phyloP scores from a whole-genome alignment of 2,113 vertebrate genomes.

The Chaetura pelagica region DNA sequence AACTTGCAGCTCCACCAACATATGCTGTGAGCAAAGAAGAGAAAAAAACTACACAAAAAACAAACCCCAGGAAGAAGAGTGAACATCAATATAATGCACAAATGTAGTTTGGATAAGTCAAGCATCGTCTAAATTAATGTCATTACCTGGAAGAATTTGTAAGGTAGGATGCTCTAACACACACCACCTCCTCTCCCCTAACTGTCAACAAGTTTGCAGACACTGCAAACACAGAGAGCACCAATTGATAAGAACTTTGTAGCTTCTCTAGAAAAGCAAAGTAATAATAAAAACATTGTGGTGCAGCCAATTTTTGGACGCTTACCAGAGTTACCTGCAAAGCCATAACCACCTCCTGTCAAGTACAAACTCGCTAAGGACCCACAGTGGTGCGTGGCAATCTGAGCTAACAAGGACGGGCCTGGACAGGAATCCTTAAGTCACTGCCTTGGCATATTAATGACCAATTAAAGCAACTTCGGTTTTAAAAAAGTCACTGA shows the following conservation, averaged over 20 bases:
- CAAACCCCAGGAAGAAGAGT: neutral
- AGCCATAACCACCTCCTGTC: neutral
- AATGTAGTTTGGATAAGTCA: neutral
- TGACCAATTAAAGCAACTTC: neutral
- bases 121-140: neutral
- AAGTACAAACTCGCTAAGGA: neutral
- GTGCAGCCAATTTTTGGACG: neutral
- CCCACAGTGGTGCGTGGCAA: rapidly evolving
- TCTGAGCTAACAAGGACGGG: neutral
- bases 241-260: neutral
- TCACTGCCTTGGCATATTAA: neutral
- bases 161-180: neutral
- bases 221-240: neutral
- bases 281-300: neutral
- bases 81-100: neutral
- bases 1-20: neutral
- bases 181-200: neutral
- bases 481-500: neutral
- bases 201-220: neutral
- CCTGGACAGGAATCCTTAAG: neutral
- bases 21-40: rapidly evolving
- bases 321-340: neutral
- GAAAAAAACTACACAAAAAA: neutral
- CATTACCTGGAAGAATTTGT: neutral
- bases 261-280: neutral